Evolutionary conservation across 1,140 invertebrate species (phyloP).

Genomic region (Ptiloglossa arizonensis): DNA sequence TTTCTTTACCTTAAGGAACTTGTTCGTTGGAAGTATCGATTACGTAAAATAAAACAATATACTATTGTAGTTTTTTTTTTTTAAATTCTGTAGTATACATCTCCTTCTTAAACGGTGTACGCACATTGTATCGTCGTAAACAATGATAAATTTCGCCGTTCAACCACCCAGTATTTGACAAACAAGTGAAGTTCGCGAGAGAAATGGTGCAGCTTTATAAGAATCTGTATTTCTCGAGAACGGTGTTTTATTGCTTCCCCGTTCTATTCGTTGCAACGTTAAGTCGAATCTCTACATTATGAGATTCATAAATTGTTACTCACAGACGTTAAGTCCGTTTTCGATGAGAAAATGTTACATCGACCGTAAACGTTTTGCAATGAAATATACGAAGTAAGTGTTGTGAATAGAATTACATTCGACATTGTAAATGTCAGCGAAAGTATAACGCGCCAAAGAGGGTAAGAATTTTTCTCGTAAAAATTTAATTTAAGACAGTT

Average conservation of each 20-base stretch:
- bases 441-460: background rate
- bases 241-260: background rate
- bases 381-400: background rate
- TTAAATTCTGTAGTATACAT: background rate
- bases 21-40: background rate
- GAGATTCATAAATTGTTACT: constrained; percentile 2
- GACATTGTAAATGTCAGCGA: background rate
- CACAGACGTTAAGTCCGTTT: background rate
- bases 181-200: background rate
- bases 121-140: too few relatives aligned
- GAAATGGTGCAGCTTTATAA: background rate
- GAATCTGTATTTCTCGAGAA: background rate
- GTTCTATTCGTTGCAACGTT: background rate
- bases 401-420: background rate
- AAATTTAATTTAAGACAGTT: background rate
- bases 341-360: background rate
- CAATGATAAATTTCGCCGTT: background rate
- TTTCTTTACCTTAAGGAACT: background rate
- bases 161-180: background rate
- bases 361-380: background rate
- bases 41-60: background rate
- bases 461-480: background rate
- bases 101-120: too few relatives aligned
- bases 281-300: background rate
- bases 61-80: background rate